phyloP scores from a whole-genome alignment of 1,140 invertebrate genomes.

The Sweltsa coloradensis region DNA sequence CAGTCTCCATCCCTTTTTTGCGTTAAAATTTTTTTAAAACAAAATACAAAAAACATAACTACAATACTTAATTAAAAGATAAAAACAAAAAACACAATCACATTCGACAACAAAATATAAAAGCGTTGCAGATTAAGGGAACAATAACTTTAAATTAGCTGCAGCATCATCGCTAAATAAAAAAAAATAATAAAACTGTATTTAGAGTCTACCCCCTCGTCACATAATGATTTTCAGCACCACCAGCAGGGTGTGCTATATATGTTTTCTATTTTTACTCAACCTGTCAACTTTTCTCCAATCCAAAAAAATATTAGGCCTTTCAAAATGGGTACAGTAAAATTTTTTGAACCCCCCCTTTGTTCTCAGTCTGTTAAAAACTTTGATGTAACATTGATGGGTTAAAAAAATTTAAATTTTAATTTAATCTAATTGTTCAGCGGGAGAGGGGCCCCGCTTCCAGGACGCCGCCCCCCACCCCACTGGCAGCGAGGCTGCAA shows the following conservation, averaged over 20 bases:
- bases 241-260: no score
- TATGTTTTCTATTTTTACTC: no score
- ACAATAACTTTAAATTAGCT: no score
- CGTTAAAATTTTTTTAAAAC: neutral
- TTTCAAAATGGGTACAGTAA: no score
- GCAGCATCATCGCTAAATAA: no score
- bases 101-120: neutral
- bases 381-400: neutral
- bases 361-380: neutral
- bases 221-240: no score
- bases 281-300: no score
- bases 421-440: neutral
- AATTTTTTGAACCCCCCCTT: neutral
- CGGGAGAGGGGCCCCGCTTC: conserved; percentile 12
- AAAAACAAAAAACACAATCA: neutral
- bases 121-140: no score
- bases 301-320: no score
- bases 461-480: conserved; percentile 59
- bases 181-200: no score
- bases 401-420: neutral
- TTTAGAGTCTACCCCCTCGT: no score
- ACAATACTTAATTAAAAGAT: neutral
- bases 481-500: conserved; percentile 77
- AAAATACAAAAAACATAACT: neutral
- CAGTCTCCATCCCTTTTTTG: neutral